These are phyloP conservation scores for Tenthredo scrophulariae DNA, from an alignment of 2,888 invertebrate genomes.

Conservation along the genomic window DNA sequence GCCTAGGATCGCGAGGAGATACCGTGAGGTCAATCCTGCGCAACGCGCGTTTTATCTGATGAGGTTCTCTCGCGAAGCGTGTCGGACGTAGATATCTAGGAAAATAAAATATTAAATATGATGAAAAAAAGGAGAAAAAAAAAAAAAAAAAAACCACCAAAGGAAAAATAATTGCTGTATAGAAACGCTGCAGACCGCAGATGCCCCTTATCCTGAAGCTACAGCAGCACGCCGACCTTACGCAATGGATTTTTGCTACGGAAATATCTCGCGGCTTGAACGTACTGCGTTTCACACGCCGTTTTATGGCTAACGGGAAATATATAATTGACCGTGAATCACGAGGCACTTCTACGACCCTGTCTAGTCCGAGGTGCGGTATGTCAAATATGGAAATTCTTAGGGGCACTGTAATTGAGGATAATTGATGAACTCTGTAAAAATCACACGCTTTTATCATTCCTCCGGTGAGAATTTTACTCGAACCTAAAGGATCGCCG, in stretches of 20 bases:
- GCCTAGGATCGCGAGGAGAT: constrained; percentile 49
- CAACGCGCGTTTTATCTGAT: constrained; percentile 38
- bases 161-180: neutral
- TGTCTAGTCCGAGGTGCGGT: constrained; percentile 10
- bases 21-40: constrained; percentile 18
- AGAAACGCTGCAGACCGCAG: neutral
- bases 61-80: constrained; percentile 37
- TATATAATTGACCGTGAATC: constrained; percentile 41
- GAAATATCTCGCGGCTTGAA: neutral
- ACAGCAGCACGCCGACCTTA: neutral
- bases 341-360: constrained; percentile 30
- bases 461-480: neutral
- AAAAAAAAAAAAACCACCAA: neutral
- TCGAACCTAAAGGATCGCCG: neutral
- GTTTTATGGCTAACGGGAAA: constrained; percentile 29
- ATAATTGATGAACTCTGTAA: constrained; percentile 37
- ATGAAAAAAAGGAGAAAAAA: neutral
- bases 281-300: constrained; percentile 29
- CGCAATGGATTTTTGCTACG: neutral
- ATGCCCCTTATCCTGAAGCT: neutral
- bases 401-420: constrained; percentile 31
- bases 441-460: constrained; percentile 40
- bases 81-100: neutral
- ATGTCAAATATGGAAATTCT: constrained; percentile 47
- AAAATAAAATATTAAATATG: constrained; percentile 4